Evolutionary conservation across 2,888 invertebrate species (phyloP), one percentile per base, ranked within the genome.

Genomic region (Caenorhabditis sp.): DNA sequence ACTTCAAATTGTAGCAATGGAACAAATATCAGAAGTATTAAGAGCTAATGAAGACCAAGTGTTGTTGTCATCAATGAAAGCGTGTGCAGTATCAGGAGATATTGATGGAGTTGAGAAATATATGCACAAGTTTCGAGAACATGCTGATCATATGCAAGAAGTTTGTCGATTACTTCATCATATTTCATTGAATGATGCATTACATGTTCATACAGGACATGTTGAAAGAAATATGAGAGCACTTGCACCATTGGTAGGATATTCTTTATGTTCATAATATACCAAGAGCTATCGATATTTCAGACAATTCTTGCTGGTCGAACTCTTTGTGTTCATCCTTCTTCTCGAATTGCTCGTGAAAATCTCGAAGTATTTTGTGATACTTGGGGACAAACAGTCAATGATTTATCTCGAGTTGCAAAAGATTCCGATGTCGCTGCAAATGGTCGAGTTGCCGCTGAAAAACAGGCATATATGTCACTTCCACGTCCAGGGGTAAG

Each of bases 141-240:
- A 95, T 90, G 93, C 96, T 88, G 97, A 97, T 90, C 97, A 97
- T 90, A 93, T 97, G 88, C 93, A 97, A 89, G 97, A 99, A 92
- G 96, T 95, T 81, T 97, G 97, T 90, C 97, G 97, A 90, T 91
- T 99, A 83, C 91, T 99, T 83, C 92, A 95, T 87, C 97, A 99
- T 90, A 93, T 97, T 88, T 95, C 97, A 56, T 92, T 93, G 84
- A 94, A 95, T 38, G 97, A 97, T 89, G 93, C 94, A 53, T 91
- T 97, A 71, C 95, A 97, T 91, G 95, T 97, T 65, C 93, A 94
- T 84, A 94, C 96, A 8, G 95, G 95, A 89, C 96, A 97, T 88
- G 93, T 95, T 60, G 96, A 97, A 90, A 94, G 95, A 84, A 95
- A 95, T 90, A 91, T 97, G 85, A 91, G 95, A 89, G 94, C 95